phyloP scores from a whole-genome alignment of 2,113 vertebrate species.

The Callaeas wilsoni region DNA sequence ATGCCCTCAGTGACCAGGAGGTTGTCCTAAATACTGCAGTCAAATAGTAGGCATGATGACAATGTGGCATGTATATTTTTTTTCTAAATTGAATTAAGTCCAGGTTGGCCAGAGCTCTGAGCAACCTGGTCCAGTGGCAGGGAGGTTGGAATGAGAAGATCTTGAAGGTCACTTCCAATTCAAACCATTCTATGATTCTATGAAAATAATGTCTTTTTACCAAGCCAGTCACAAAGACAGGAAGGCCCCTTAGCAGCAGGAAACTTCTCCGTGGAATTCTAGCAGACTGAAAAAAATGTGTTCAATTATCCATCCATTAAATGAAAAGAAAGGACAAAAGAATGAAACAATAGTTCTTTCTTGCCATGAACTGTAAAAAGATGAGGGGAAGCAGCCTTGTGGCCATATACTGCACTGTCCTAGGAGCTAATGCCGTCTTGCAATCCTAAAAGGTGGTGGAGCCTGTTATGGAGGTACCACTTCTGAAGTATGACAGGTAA shows the following conservation, averaged over 20 bases:
- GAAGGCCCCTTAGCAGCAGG: background rate
- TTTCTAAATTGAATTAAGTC: background rate
- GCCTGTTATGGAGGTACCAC: fast-evolving
- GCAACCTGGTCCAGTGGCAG: background rate
- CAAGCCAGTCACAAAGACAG: background rate
- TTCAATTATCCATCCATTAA: background rate
- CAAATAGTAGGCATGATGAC: background rate
- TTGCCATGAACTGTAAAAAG: background rate
- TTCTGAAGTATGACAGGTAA: background rate
- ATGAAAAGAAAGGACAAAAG: background rate
- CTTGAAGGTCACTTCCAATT: background rate
- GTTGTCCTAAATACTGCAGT: background rate
- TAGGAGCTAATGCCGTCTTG: background rate
- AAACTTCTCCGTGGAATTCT: background rate
- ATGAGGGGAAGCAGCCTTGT: background rate
- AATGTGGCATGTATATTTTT: background rate
- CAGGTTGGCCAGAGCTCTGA: background rate
- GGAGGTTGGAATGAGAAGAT: fast-evolving
- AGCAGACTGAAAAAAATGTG: background rate
- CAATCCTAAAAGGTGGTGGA: background rate
- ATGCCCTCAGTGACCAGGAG: background rate
- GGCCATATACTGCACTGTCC: background rate
- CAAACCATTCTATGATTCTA: background rate
- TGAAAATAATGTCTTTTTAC: background rate
- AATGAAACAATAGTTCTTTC: background rate